These are phyloP conservation scores for Heteromurus nitidus DNA, from an alignment of 2,888 invertebrate species.

Conservation along the genomic window DNA sequence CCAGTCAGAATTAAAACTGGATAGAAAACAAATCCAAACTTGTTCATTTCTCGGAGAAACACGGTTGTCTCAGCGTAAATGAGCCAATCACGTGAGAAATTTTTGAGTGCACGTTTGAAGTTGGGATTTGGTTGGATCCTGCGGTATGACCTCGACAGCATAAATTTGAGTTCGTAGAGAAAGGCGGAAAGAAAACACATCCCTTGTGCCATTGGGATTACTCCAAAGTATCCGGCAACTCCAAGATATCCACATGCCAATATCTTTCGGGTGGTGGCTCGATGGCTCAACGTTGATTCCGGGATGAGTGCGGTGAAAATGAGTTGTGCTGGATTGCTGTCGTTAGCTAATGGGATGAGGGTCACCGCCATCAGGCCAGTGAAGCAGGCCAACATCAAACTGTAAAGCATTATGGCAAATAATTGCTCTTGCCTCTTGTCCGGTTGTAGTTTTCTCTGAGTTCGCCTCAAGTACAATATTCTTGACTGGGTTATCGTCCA, in stretches of 20 bases:
- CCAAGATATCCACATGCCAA: constrained; percentile 1
- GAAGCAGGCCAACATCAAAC: not conserved
- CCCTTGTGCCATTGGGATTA: constrained; percentile 5
- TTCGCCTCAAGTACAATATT: not conserved
- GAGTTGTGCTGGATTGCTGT: constrained; percentile 17
- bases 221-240: constrained; percentile 18
- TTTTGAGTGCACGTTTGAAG: too few species aligned
- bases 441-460: not conserved
- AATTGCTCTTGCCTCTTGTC: not conserved
- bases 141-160: constrained; percentile 9
- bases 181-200: constrained; percentile 22
- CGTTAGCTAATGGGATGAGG: not conserved
- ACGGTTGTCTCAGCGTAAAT: too few species aligned
- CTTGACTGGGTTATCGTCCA: constrained; percentile 12
- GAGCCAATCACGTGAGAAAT: too few species aligned
- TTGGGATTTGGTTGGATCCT: too few species aligned
- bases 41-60: too few species aligned
- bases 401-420: constrained; percentile 4
- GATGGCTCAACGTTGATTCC: not conserved
- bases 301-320: constrained; percentile 15
- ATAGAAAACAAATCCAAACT: not conserved
- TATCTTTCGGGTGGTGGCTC: not conserved
- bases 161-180: constrained; percentile 30
- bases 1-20: not conserved
- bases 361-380: constrained; percentile 8